Base-by-base conservation (phyloP, 1,140 invertebrate genomes). In the Papilio machaon region DNA sequence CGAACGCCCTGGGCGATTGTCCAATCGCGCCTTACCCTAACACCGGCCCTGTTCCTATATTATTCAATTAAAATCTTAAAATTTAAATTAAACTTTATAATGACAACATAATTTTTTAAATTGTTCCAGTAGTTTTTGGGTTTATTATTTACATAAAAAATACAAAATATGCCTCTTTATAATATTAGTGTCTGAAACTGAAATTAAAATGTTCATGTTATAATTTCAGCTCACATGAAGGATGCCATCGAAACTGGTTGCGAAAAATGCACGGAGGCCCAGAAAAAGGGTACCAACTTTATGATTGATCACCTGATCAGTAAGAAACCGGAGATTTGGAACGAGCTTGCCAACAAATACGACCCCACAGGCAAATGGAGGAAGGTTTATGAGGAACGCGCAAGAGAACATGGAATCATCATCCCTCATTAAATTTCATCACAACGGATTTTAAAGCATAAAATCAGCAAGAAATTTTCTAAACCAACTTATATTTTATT, bases 241-340 rank as follows among this genome's bases (percentile, higher is more conserved):
- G 96, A 97, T 60, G 96, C 96, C 1, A 80, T 97, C 8, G 91
- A 95, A 81, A 96, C 95, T 17, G 95, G 95, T 11, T 97, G 96
- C 85, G 86, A 77, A 10, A 96, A 96, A 85, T 97, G 96, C 81
- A 95, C 94, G 8, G 91, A 95, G 0, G 95, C 94, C 52, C 96
- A 97, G 83, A 95, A 90, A 47, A 78, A 88, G 0, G 94, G 94
- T 8, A 90, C 95, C 6, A 93, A 95, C 35, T 95, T 95, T 82
- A 95, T 97, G 9, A 91, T 96, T 73, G 84, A 85, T 13, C 92
- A 88, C 64, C 85, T 96, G 19, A 94, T 95, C 47, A 91, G 95
- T 35, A 95, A 96, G 13, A 96, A 96, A 79, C 90, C 90, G 0
- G 95, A 95, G 0, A 88, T 95, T 83, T 97, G 96, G 96, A 90